These are phyloP conservation scores for Peribatodes rhomboidaria DNA, from an alignment of 2,888 invertebrate genomes.

Conservation along the genomic window DNA sequence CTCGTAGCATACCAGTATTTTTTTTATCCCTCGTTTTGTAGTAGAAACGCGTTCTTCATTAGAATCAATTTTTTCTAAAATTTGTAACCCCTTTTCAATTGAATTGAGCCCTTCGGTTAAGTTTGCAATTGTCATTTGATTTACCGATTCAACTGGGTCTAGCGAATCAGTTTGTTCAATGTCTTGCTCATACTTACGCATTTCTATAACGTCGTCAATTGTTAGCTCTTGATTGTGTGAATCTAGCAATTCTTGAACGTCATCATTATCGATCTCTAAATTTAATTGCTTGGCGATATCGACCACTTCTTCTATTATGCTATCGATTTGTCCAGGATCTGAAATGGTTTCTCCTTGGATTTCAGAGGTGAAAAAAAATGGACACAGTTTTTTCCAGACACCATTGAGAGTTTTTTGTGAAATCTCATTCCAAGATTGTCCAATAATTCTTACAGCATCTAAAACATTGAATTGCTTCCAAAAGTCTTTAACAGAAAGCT, in stretches of 20 bases:
- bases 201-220: constrained; percentile 47
- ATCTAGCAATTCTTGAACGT: constrained; percentile 53
- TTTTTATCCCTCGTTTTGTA: constrained; percentile 33
- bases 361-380: constrained; percentile 27
- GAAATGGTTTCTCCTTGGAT: background rate
- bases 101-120: constrained; percentile 32
- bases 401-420: constrained; percentile 41
- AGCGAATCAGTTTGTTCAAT: constrained; percentile 39
- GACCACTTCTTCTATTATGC: constrained; percentile 8
- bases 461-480: constrained; percentile 19
- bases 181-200: constrained; percentile 49
- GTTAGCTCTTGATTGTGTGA: constrained; percentile 53
- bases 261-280: constrained; percentile 52
- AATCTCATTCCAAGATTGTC: constrained; percentile 39
- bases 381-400: constrained; percentile 36
- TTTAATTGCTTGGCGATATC: constrained; percentile 30
- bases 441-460: constrained; percentile 14
- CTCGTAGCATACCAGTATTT: constrained; percentile 33
- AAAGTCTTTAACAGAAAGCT: constrained; percentile 18
- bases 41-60: constrained; percentile 15
- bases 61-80: constrained; percentile 39
- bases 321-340: too few relatives aligned
- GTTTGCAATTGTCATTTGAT: constrained; percentile 44
- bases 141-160: constrained; percentile 43
- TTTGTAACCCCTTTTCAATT: constrained; percentile 19